Percentiles rank a stretch among this genome's conserved stretches.
phyloP scores from a whole-genome alignment of 1,140 invertebrate genomes.

The Eulimnadia texana region DNA sequence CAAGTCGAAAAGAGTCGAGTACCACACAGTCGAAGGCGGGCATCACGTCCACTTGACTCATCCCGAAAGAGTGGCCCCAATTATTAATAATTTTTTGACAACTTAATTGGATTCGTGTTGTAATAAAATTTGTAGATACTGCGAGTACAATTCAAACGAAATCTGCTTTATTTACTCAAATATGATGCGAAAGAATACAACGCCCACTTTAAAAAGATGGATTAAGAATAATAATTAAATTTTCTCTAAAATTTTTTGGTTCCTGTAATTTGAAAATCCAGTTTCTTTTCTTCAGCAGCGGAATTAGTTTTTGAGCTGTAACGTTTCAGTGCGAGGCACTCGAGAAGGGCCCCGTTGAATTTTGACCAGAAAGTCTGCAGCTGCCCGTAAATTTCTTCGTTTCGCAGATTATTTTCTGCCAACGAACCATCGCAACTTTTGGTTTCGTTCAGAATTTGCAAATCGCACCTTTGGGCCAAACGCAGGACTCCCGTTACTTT shows the following conservation, averaged over 20 bases:
- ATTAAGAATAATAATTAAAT: no score
- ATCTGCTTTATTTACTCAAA: no score
- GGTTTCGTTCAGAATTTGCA: neutral
- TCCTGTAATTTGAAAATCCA: neutral
- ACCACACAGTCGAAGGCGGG: conserved; percentile 25
- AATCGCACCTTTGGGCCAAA: neutral
- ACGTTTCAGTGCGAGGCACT: neutral
- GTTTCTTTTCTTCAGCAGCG: neutral
- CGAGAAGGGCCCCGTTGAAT: neutral
- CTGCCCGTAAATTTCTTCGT: neutral
- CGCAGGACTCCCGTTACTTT: neutral
- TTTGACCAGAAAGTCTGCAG: neutral
- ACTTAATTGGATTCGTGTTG: neutral
- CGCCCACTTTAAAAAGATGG: no score
- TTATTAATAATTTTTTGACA: conserved; percentile 25
- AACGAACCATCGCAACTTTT: neutral
- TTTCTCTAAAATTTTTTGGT: neutral
- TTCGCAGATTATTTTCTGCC: neutral
- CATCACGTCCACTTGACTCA: conserved; percentile 31
- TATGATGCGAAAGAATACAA: no score
- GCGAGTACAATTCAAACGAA: no score
- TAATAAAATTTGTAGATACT: neutral
- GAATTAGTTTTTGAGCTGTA: neutral
- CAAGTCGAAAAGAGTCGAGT: conserved; percentile 16
- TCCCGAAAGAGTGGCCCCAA: conserved; percentile 25